phyloP scores from a whole-genome alignment of 2,888 invertebrate species.

The Xylota segnis region DNA sequence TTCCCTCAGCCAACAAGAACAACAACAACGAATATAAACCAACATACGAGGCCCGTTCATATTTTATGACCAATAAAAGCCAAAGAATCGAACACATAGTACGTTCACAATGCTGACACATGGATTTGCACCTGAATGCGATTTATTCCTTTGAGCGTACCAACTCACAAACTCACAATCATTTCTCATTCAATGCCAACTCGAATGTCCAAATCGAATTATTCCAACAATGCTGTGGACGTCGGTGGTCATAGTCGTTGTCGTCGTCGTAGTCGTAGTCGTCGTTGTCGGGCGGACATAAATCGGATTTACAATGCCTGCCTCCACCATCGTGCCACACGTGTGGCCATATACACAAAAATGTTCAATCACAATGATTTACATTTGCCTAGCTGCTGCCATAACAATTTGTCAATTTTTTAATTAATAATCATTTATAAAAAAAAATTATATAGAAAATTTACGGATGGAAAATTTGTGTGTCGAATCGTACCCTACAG shows the following conservation, averaged over 20 bases:
- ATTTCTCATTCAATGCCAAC: slow-evolving; percentile 62
- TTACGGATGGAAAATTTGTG: neutral
- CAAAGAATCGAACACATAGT: slow-evolving; percentile 29
- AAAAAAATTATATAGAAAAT: neutral
- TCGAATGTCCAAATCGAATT: slow-evolving; percentile 62
- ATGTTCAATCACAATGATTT: slow-evolving; percentile 55
- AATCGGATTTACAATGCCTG: slow-evolving; percentile 6
- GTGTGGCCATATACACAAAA: slow-evolving; percentile 31
- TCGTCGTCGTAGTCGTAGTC: slow-evolving; percentile 8
- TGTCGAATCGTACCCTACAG: neutral
- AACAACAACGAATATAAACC: neutral
- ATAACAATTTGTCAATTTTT: slow-evolving; percentile 55
- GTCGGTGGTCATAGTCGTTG: slow-evolving; percentile 18
- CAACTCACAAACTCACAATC: slow-evolving; percentile 22
- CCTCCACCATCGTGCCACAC: neutral
- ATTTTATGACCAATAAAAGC: slow-evolving; percentile 36
- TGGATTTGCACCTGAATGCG: slow-evolving; percentile 51
- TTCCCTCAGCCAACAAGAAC: neutral
- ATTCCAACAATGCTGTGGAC: slow-evolving; percentile 45
- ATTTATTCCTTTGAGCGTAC: slow-evolving; percentile 53
- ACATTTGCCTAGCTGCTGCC: slow-evolving; percentile 46
- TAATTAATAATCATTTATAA: slow-evolving; percentile 37
- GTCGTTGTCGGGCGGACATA: neutral
- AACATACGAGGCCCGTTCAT: slow-evolving; percentile 12
- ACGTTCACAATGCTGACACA: slow-evolving; percentile 39